Evolutionary conservation across 2,888 invertebrate genomes (phyloP).

Genomic region (Danaus chrysippus): DNA sequence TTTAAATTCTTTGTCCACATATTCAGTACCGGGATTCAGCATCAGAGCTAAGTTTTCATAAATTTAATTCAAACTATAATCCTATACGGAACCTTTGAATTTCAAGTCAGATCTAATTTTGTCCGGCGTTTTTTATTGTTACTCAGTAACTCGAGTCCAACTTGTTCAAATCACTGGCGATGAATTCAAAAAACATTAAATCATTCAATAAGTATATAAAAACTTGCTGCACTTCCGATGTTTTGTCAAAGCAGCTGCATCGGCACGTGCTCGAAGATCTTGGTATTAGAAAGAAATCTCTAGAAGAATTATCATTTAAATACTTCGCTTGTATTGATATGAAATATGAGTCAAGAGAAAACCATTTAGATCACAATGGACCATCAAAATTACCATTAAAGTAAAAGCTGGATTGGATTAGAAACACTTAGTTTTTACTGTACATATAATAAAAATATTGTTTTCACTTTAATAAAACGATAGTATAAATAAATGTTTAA

Average conservation of each 20-base stretch:
- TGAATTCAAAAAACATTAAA: slow-evolving; percentile 34
- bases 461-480: neutral
- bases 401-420: slow-evolving; percentile 26
- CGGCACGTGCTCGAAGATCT: slow-evolving; percentile 56
- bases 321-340: neutral
- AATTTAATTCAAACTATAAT: too few relatives aligned
- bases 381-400: slow-evolving; percentile 24
- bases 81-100: too few relatives aligned
- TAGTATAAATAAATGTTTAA: neutral
- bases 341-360: neutral
- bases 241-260: slow-evolving; percentile 63
- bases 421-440: slow-evolving; percentile 29
- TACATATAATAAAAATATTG: neutral
- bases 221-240: slow-evolving; percentile 61
- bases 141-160: slow-evolving; percentile 32
- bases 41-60: too few relatives aligned
- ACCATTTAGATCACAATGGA: slow-evolving; percentile 15
- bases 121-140: neutral
- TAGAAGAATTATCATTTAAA: neutral
- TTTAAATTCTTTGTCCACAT: too few relatives aligned
- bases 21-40: too few relatives aligned
- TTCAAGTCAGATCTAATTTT: neutral
- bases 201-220: slow-evolving; percentile 22
- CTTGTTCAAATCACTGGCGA: slow-evolving; percentile 40
- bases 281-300: neutral